A percentile compares a stretch with the other conserved stretches of the same genome.
Conservation (phyloP, 1,140 invertebrate genomes). For the Drosophila kepulauana region DNA sequence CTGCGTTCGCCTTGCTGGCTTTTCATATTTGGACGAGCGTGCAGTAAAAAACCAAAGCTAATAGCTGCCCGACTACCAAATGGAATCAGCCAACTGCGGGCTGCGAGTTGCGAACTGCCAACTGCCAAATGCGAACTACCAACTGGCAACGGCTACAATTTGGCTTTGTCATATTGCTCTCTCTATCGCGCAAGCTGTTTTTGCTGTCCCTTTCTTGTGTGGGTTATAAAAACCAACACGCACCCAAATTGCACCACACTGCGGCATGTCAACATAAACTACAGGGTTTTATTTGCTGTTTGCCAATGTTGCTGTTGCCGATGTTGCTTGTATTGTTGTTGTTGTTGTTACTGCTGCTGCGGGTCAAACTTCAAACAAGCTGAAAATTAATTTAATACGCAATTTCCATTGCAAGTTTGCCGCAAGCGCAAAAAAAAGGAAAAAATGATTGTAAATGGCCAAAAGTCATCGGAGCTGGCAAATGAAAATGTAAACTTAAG, state of each 20-base stretch:
- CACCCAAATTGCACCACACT: slow-evolving; percentile 54
- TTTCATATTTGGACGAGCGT: slow-evolving; percentile 69
- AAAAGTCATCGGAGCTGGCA: slow-evolving; percentile 77
- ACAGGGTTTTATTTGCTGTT: slow-evolving; percentile 71
- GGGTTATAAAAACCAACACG: slow-evolving; percentile 41
- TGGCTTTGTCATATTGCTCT: slow-evolving; percentile 65
- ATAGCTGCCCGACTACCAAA: slow-evolving; percentile 58
- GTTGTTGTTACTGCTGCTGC: slow-evolving; percentile 29
- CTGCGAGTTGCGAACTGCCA: slow-evolving; percentile 6
- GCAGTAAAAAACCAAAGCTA: slow-evolving; percentile 80
- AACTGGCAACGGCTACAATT: slow-evolving; percentile 47
- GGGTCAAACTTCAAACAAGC: slow-evolving; percentile 80
- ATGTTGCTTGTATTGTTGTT: slow-evolving; percentile 29
- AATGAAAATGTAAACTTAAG: slow-evolving; percentile 83
- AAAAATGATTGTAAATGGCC: slow-evolving; percentile 80
- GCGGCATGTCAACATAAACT: slow-evolving; percentile 73
- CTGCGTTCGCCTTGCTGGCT: slow-evolving; percentile 61
- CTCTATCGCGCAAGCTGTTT: background rate
- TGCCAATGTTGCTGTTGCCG: slow-evolving; percentile 43
- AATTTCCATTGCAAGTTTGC: slow-evolving; percentile 62
- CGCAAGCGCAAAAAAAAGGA: slow-evolving; percentile 29
- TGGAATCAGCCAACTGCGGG: slow-evolving; percentile 23
- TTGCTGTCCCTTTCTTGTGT: slow-evolving; percentile 29
- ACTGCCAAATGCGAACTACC: slow-evolving; percentile 15
- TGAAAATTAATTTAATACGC: slow-evolving; percentile 82